Percentiles rank a stretch among this genome's conserved stretches.
These are phyloP conservation scores for Drosophila triauraria DNA, from an alignment of 1,140 invertebrate species.

Conservation along the genomic window DNA sequence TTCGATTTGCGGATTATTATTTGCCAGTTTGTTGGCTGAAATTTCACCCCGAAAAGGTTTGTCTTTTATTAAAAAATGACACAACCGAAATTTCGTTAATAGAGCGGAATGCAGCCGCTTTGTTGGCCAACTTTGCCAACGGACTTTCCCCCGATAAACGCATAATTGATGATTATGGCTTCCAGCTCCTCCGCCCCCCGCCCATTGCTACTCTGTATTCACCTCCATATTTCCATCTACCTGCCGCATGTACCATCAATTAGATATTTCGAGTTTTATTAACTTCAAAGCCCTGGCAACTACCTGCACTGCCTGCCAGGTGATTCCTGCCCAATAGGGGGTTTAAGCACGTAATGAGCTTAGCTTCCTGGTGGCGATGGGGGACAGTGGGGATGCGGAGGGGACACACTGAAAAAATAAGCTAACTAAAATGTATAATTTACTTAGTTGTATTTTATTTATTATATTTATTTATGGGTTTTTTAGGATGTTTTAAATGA, in stretches of 20 bases:
- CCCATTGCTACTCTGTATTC: neutral
- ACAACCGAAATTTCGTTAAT: slow-evolving; percentile 21
- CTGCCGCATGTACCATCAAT: slow-evolving; percentile 26
- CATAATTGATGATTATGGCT: slow-evolving; percentile 45
- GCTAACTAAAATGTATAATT: neutral
- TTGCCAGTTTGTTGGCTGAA: neutral
- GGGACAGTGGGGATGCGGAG: too few species aligned
- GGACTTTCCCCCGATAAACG: slow-evolving; percentile 10
- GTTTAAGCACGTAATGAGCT: slow-evolving; percentile 30
- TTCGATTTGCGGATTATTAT: neutral
- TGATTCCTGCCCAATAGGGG: slow-evolving; percentile 13
- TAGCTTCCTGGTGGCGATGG: neutral
- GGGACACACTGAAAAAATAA: neutral
- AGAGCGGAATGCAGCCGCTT: slow-evolving; percentile 9
- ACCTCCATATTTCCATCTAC: neutral
- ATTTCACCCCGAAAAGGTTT: neutral
- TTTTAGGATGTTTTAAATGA: too few species aligned
- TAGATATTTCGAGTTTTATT: slow-evolving; percentile 45
- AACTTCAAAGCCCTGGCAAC: neutral
- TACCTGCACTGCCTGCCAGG: slow-evolving; percentile 2
- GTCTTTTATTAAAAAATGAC: slow-evolving; percentile 8
- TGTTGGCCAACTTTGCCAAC: slow-evolving; percentile 8
- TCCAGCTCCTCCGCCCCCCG: neutral
- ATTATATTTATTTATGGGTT: neutral
- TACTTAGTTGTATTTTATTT: neutral